phyloP scores from a whole-genome alignment of 2,113 vertebrate genomes.

The Pantherophis guttatus region DNA sequence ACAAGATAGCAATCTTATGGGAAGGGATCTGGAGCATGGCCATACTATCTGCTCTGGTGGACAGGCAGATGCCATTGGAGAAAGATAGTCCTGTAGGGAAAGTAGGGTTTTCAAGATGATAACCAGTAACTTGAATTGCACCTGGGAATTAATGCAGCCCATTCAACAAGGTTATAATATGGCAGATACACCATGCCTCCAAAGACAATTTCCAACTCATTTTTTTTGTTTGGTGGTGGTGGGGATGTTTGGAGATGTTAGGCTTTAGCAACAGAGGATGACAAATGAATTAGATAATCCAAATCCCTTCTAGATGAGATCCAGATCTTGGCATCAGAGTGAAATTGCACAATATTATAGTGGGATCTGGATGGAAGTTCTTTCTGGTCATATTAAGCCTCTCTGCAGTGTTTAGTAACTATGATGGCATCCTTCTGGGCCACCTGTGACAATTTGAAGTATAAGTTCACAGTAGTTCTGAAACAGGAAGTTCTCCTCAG shows the following conservation, averaged over 20 bases:
- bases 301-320: no score
- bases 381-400: no score
- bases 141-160: neutral
- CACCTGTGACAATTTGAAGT: neutral
- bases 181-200: neutral
- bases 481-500: neutral
- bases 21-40: neutral
- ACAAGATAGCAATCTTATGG: neutral
- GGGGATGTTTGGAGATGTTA: no score
- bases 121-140: neutral
- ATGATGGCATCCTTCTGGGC: neutral
- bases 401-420: no score
- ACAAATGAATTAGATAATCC: no score
- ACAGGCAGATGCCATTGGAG: neutral
- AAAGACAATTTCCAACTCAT: no score
- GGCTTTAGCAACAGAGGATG: no score
- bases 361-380: no score
- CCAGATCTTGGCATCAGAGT: no score
- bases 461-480: neutral
- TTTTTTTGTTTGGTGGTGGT: no score
- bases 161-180: neutral
- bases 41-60: neutral
- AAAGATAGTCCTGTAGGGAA: neutral
- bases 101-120: neutral
- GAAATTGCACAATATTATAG: no score